phyloP scores from a whole-genome alignment of 2,113 vertebrate genomes.

The Nanger granti region DNA sequence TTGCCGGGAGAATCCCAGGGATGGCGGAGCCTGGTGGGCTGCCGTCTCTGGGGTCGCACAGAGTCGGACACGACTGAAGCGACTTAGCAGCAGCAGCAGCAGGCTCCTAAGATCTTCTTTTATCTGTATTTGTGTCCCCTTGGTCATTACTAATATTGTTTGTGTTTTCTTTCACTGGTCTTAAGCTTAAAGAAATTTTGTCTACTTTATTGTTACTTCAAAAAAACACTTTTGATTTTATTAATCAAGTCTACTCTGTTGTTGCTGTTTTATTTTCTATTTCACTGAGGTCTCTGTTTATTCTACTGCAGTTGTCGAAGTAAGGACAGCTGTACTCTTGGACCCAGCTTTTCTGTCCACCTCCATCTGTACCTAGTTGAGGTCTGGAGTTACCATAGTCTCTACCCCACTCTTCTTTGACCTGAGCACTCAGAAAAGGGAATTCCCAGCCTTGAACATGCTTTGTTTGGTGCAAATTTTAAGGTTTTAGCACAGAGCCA shows the following conservation, averaged over 20 bases:
- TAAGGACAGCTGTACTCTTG: neutral
- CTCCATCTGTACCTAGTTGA: neutral
- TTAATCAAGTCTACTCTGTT: neutral
- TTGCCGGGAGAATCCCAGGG: too few species aligned
- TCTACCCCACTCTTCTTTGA: neutral
- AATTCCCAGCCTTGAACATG: neutral
- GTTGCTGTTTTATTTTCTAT: neutral
- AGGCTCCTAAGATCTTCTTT: neutral
- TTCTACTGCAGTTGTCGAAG: neutral
- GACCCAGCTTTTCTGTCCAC: neutral
- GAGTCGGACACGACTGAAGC: rapidly evolving
- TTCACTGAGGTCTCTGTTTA: neutral
- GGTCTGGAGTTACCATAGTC: neutral
- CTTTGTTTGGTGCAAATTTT: neutral
- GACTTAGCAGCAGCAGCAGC: neutral
- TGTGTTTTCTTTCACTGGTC: neutral
- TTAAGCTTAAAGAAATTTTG: neutral
- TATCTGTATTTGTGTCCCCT: neutral
- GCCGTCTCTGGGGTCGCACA: rapidly evolving
- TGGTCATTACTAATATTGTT: neutral
- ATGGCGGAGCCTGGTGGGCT: rapidly evolving
- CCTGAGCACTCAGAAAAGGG: neutral
- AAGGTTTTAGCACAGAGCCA: neutral
- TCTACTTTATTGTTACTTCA: neutral
- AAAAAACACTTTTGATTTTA: neutral